Evolutionary conservation across 2,113 vertebrate species (phyloP), one percentile per base, ranked within the genome.

Genomic region (Chaetorhynchus papuensis): DNA sequence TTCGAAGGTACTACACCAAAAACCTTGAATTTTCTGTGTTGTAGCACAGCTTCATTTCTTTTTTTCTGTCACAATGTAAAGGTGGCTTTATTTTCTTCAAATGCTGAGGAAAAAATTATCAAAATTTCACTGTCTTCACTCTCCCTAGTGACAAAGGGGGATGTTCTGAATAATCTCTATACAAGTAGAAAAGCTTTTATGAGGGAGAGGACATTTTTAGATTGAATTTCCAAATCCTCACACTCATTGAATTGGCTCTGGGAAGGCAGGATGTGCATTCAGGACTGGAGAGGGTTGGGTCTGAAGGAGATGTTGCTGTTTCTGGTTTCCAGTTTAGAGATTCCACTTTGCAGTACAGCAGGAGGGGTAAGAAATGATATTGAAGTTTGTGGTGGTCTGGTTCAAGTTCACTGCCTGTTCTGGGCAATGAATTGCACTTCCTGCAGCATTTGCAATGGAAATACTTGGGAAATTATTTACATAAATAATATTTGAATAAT

Each of bases 391-490:
- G 35, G 23, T 28, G 45, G 8, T 31, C 21, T 63, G 59, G 50
- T 61, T 69, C 2, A 75, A 74, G 39, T 33, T 94, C 59, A 6
- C 26, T 83, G 64, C 35, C 53, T 74, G 19, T 54, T 39, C 64
- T 19, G 1, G 42, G 64, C 39, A 50, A 30, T 0, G 31, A 52
- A 19, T 14, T 86, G 13, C 33, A 35, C 30, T 44, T 42, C 45
- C 75, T 80, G 71, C 42, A 57, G 39, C 59, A 70, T 87, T 87
- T 75, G 47, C 72, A 87, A 37, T 41, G 64, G 89, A 89, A 90
- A 94, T 71, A 2, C 17, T 63, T 44, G 37, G 44, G 68, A 81
- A 93, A 64, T 91, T 49, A 92, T 68, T 93, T 52, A 64, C 28
- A 19, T 11, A 59, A 83, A 27, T 80, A 49, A 66, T 45, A 80